Evolutionary conservation across 2,888 invertebrate genomes (phyloP).

Genomic region (Strigamia maritima): DNA sequence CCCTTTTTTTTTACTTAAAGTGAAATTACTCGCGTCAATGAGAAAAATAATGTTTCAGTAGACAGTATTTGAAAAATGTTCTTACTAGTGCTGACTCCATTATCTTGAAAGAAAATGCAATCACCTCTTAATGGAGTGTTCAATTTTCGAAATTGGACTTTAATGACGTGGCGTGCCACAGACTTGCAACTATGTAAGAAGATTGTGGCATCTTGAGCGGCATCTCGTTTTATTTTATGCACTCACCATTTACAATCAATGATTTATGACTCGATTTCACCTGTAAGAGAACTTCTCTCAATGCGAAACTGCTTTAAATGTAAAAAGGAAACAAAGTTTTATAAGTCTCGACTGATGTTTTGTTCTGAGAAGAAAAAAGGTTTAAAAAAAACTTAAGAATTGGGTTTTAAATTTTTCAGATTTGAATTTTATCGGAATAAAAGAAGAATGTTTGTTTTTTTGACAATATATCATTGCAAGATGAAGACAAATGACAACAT

Average conservation of each 20-base stretch:
- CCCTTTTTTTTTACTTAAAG: neutral
- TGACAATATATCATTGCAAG: neutral
- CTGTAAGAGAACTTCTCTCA: neutral
- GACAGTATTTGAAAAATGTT: conserved; percentile 8
- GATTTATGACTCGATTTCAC: neutral
- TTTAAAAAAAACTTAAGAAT: neutral
- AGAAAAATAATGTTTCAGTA: conserved; percentile 2
- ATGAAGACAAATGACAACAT: conserved; percentile 3
- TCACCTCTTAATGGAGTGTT: conserved; percentile 29
- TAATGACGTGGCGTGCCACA: conserved; percentile 29
- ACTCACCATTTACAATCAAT: neutral
- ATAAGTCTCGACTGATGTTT: neutral
- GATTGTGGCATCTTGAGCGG: conserved; percentile 13
- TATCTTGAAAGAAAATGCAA: conserved; percentile 9
- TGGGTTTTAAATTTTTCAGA: neutral
- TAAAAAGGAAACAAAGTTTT: neutral
- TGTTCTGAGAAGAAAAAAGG: neutral
- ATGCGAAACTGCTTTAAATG: neutral
- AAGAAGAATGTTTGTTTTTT: conserved; percentile 6
- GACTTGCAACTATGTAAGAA: conserved; percentile 13
- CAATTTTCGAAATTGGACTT: conserved; percentile 27
- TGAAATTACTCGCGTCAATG: neutral
- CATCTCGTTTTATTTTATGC: conserved; percentile 8
- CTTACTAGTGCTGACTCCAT: conserved; percentile 16
- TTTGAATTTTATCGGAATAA: neutral